These are phyloP conservation scores for Drosophila nigromelanica DNA, from an alignment of 1,140 invertebrate species.

Conservation along the genomic window DNA sequence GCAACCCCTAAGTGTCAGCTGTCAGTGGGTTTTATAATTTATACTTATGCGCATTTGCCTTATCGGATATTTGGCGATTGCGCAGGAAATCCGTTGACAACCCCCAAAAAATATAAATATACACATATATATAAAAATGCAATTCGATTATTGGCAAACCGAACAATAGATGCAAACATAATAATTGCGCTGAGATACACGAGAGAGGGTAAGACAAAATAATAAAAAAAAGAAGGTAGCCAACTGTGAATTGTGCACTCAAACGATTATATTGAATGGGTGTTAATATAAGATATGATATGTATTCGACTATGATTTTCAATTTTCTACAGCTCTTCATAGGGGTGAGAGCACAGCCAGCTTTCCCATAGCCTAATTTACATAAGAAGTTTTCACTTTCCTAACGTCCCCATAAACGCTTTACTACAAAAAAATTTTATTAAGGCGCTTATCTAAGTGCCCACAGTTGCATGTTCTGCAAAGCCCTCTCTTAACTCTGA, in stretches of 20 bases:
- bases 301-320: constrained; percentile 27
- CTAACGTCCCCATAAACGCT: constrained; percentile 7
- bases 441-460: constrained; percentile 51
- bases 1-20: constrained; percentile 59
- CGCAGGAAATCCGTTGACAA: constrained; percentile 65
- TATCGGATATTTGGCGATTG: constrained; percentile 64
- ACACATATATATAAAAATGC: constrained; percentile 35
- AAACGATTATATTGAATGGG: constrained; percentile 31
- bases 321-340: constrained; percentile 30
- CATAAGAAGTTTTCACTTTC: constrained; percentile 25
- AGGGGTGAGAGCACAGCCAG: constrained; percentile 19
- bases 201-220: constrained; percentile 27
- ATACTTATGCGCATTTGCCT: constrained; percentile 63
- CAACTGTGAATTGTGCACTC: constrained; percentile 66
- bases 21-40: constrained; percentile 72
- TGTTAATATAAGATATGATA: constrained; percentile 44
- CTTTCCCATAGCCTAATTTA: constrained; percentile 24
- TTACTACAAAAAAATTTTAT: constrained; percentile 11
- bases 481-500: neutral
- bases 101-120: constrained; percentile 26
- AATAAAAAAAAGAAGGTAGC: constrained; percentile 37
- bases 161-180: constrained; percentile 32
- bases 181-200: constrained; percentile 13
- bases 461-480: constrained; percentile 24
- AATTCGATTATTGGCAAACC: constrained; percentile 54